A percentile compares a stretch with the other conserved stretches of the same genome.
These are phyloP conservation scores for Fringilla coelebs DNA, from an alignment of 2,797 vertebrate genomes.

Conservation along the genomic window DNA sequence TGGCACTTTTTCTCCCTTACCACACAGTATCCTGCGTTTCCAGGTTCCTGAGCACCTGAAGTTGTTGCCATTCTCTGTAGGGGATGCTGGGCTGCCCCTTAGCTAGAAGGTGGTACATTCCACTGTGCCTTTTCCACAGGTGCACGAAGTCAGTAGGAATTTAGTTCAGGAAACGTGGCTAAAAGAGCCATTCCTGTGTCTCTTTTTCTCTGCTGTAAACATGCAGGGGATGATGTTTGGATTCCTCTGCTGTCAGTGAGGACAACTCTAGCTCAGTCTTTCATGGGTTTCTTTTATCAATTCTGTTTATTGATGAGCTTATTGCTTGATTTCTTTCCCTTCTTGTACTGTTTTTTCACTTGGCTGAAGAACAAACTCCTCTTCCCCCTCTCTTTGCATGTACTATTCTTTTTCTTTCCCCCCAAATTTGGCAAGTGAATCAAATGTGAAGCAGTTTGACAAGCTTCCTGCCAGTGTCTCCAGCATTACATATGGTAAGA, in stretches of 20 bases:
- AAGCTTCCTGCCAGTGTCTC: not conserved
- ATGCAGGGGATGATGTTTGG: not conserved
- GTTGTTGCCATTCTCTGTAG: not conserved
- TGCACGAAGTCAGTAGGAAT: not conserved
- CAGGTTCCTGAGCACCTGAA: not conserved
- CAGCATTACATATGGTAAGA: not conserved
- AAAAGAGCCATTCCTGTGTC: not conserved
- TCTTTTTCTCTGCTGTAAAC: not conserved
- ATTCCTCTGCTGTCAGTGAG: not conserved
- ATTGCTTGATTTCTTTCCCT: not conserved
- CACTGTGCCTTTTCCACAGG: not conserved
- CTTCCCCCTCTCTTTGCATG: not conserved
- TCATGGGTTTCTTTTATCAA: not conserved
- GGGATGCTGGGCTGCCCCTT: not conserved
- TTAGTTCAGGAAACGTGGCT: not conserved
- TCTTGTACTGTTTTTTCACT: accelerated
- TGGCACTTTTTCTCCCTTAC: not conserved
- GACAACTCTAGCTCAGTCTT: not conserved
- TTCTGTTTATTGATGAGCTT: not conserved
- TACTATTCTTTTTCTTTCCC: not conserved
- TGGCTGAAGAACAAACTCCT: not conserved
- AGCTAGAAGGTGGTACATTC: not conserved
- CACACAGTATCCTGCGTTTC: not conserved
- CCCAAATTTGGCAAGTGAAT: not conserved
- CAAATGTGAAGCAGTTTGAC: not conserved